These are phyloP conservation scores for Rotaria sp. DNA, from an alignment of 2,888 invertebrate genomes.

Conservation along the genomic window DNA sequence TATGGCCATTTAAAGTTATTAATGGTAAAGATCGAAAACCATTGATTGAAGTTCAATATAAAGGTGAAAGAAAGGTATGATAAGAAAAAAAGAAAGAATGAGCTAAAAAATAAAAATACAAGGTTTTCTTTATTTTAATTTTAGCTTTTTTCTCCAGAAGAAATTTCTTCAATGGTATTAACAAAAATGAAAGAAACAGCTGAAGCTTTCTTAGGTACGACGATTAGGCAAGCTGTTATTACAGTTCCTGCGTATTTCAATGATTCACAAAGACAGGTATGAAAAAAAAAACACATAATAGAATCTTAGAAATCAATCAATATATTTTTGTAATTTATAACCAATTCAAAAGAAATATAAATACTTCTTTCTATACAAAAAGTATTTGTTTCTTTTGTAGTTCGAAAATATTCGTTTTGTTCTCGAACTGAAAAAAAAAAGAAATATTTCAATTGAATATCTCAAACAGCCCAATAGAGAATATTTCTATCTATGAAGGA, in stretches of 20 bases:
- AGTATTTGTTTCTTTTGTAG: too few relatives aligned
- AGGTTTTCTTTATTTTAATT: background rate
- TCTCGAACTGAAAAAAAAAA: too few relatives aligned
- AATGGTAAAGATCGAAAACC: constrained; percentile 47
- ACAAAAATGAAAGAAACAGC: constrained; percentile 41
- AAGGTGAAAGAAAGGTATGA: constrained; percentile 44
- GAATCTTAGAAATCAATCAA: too few relatives aligned
- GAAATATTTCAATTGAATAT: too few relatives aligned
- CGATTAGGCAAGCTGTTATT: constrained; percentile 53
- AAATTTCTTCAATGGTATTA: constrained; percentile 41
- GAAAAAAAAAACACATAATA: background rate
- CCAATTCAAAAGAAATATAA: too few relatives aligned
- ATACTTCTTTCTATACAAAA: too few relatives aligned
- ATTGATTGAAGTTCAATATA: constrained; percentile 48
- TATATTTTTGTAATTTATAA: too few relatives aligned
- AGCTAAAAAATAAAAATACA: background rate
- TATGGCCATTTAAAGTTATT: constrained; percentile 49
- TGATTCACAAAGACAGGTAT: constrained; percentile 51
- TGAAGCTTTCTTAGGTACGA: constrained; percentile 44
- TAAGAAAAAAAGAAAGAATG: background rate
- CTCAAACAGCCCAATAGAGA: too few relatives aligned
- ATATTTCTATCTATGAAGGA: too few relatives aligned
- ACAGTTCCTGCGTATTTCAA: constrained; percentile 56
- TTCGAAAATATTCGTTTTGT: too few relatives aligned
- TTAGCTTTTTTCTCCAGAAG: constrained; percentile 42